These are phyloP conservation scores for Gryllus longicercus DNA, from an alignment of 2,888 invertebrate species.

Conservation along the genomic window DNA sequence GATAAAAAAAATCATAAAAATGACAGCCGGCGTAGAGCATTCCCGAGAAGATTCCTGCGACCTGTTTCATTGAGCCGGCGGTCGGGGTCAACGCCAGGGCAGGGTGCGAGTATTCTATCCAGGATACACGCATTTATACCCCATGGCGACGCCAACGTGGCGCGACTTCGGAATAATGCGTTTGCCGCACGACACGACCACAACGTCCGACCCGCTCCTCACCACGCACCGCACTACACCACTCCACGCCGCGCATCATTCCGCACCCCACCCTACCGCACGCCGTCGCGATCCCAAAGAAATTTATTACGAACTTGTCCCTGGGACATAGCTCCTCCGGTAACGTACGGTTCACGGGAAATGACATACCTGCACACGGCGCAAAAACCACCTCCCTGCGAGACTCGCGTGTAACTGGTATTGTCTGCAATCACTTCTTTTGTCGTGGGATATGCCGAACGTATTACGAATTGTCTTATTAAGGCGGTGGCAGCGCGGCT, in stretches of 20 bases:
- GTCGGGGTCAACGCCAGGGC: not conserved
- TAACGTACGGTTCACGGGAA: not conserved
- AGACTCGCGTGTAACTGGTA: not conserved
- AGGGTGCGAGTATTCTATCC: not conserved
- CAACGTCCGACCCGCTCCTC: too few relatives aligned
- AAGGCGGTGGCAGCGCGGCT: not conserved
- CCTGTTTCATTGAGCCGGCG: not conserved
- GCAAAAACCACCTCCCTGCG: too few relatives aligned
- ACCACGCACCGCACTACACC: too few relatives aligned
- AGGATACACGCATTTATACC: not conserved
- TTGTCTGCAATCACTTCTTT: conserved; percentile 17
- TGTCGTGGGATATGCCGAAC: not conserved
- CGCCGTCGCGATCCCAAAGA: not conserved
- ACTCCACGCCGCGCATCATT: too few relatives aligned
- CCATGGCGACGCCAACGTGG: not conserved
- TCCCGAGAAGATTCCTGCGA: too few relatives aligned
- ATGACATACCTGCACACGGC: too few relatives aligned
- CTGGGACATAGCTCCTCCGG: not conserved
- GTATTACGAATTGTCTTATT: conserved; percentile 3
- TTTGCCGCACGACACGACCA: not conserved
- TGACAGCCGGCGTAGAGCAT: not conserved
- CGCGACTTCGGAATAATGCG: not conserved
- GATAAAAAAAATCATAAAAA: not conserved
- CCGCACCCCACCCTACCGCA: too few relatives aligned
- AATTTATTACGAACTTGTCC: conserved; percentile 3